Evolutionary conservation across 2,888 invertebrate genomes (phyloP).

Genomic region (Platynereis dumerilii): DNA sequence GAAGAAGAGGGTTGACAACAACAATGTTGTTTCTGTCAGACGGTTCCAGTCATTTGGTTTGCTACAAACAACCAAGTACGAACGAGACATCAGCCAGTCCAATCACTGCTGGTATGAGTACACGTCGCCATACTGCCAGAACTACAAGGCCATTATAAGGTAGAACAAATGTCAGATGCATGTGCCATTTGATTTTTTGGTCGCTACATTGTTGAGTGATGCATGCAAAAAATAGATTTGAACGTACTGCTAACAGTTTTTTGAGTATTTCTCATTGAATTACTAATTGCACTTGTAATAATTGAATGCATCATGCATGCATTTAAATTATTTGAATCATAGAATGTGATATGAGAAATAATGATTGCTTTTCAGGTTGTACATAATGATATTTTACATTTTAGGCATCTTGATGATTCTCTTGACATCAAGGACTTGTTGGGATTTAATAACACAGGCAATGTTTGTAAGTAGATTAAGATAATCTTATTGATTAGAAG

Average conservation of each 20-base stretch:
- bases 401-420: conserved; percentile 50
- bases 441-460: conserved; percentile 60
- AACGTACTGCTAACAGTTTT: too few species aligned
- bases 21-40: conserved; percentile 14
- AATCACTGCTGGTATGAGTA: conserved; percentile 1
- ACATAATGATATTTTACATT: conserved; percentile 36
- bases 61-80: conserved; percentile 3
- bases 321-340: too few species aligned
- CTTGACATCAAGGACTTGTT: conserved; percentile 48
- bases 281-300: too few species aligned
- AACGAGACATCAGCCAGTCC: background rate
- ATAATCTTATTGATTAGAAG: background rate
- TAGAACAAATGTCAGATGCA: too few species aligned
- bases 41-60: conserved; percentile 21
- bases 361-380: too few species aligned
- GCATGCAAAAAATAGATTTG: too few species aligned
- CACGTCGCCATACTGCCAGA: background rate
- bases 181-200: too few species aligned
- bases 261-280: too few species aligned
- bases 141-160: background rate
- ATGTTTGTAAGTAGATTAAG: conserved; percentile 57
- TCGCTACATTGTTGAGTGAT: too few species aligned
- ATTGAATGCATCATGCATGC: too few species aligned
- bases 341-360: too few species aligned
- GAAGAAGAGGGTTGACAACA: background rate